A percentile compares a stretch with the other conserved stretches of the same genome.
Evolutionary conservation across 2,113 vertebrate species (phyloP).

Genomic region (Leptobrachium leishanense): DNA sequence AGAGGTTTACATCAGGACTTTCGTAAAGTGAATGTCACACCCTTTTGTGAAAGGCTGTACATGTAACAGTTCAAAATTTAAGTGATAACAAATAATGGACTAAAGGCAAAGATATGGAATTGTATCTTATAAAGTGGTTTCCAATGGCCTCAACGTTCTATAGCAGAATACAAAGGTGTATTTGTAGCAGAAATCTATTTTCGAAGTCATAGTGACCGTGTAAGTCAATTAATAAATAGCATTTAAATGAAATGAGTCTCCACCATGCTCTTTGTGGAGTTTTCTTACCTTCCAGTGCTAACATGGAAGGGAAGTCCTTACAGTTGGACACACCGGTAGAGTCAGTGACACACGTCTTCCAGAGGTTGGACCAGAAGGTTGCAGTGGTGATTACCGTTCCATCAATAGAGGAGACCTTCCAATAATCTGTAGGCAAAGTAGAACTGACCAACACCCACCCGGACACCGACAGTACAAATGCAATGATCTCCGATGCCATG

Average conservation of each 20-base stretch:
- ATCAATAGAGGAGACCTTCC: conserved; percentile 90
- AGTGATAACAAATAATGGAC: too few relatives aligned
- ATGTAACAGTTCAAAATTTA: too few relatives aligned
- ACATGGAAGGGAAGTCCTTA: conserved; percentile 92
- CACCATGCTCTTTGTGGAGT: neutral
- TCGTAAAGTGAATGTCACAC: too few relatives aligned
- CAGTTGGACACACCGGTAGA: conserved; percentile 93
- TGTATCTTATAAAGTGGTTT: too few relatives aligned
- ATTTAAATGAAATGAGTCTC: neutral
- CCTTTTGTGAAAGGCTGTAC: too few relatives aligned
- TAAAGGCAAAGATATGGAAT: too few relatives aligned
- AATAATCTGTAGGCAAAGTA: conserved; percentile 89
- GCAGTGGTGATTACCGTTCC: conserved; percentile 94
- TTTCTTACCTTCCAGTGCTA: conserved; percentile 86
- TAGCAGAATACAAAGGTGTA: too few relatives aligned
- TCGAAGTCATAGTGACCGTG: too few relatives aligned
- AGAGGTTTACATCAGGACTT: too few relatives aligned
- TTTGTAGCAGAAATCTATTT: too few relatives aligned
- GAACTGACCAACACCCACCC: conserved; percentile 90
- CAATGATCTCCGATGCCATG: conserved; percentile 81
- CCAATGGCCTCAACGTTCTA: too few relatives aligned
- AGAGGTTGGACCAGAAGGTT: conserved; percentile 89
- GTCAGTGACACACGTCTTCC: conserved; percentile 93
- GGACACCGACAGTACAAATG: conserved; percentile 75
- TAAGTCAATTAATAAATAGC: neutral